Evolutionary conservation across 1,140 invertebrate genomes (phyloP), one percentile per base, ranked within the genome.

Genomic region (Megalonaias nervosa): DNA sequence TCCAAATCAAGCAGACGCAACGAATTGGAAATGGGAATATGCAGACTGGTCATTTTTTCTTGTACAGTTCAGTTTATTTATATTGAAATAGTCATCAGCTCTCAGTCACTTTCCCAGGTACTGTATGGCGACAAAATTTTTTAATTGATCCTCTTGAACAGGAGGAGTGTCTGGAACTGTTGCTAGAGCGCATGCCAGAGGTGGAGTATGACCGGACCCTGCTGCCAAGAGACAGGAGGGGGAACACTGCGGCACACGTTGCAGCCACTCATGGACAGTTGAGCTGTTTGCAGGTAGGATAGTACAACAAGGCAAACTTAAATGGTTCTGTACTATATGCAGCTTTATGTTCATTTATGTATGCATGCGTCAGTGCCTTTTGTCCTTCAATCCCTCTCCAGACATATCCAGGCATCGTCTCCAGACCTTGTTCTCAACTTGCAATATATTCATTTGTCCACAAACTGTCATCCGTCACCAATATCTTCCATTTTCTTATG

Each of bases 251-350:
- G 2, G 79, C 74, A 11, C 74, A 80, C 48, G 19, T 72, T n/a
- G 79, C 79, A 26, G 79, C 79, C 26, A 75, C 67, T 60, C 69
- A 71, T 48, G 79, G 79, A n/a, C 69, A 80, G 62, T 23, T 72
- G 16, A 69, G 76, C 14, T 80, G 79, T 69, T 65, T 80, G 56
- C 79, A 80, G 55, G 79, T 80, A 68, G 3, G 75, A 48, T 64
- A 74, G 1, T 58, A n/a, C 55, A 21, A 57, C 59, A 57, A 21
- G 58, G 38, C 17, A 23, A 66, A 16, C 31, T 23, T 21, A 15
- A 17, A 26, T 15, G 15, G 1, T 65, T 26, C 13, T 26, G 6
- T 31, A 23, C n/a, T 66, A 66, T 4, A 23, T 66, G 16, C 5
- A 0, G 65, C 2, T 21, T n/a, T 23, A 66, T 66, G 65, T 66